Base-by-base conservation (phyloP, 2,888 invertebrate species). In the Campoplex capitator region DNA sequence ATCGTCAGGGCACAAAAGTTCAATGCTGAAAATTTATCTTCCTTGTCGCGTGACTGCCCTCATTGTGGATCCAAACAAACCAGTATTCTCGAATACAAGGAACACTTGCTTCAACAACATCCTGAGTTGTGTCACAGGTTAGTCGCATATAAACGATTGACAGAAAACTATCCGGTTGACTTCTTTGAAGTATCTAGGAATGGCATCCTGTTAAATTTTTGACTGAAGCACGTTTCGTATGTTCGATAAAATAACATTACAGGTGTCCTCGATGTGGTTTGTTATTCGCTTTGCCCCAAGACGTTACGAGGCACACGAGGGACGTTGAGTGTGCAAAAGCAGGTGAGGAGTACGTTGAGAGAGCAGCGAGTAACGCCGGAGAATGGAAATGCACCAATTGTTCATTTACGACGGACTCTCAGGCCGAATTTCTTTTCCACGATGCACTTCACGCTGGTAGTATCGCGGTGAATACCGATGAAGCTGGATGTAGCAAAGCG, bases 381-480 rank as follows among this genome's bases (percentile, higher is more conserved):
- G 93, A 95, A 76, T 96, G 95, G 95, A 95, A 94, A 90, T 97
- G 97, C 93, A 95, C 95, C 87, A 95, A 95, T 73, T 97, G 97
- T 90, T 94, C 95, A 11, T 97, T 95, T 93, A 95, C 95, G 7
- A 96, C 97, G 0, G 95, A 96, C 77, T 96, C 96, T 0, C 95
- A 96, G 87, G 96, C 97, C 0, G 97, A 97, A 92, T 95, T 97
- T 80, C 95, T 97, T 83, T 97, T 96, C 92, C 98, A 98, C 93
- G 96, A 96, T 88, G 96, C 97, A 0, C 94, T 97, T 0, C 97
- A 97, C 92, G 94, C 95, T 0, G 95, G 95, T 13, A 95, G 95
- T 0, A 89, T 93, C 1, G 92, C 91, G 32, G 78, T 89, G 23
- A 92, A 93, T 0, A 92, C 93, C 0, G 92, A 93, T 3, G 93